Base-by-base conservation (phyloP, 2,797 vertebrate species). In the Lophius americanus region DNA sequence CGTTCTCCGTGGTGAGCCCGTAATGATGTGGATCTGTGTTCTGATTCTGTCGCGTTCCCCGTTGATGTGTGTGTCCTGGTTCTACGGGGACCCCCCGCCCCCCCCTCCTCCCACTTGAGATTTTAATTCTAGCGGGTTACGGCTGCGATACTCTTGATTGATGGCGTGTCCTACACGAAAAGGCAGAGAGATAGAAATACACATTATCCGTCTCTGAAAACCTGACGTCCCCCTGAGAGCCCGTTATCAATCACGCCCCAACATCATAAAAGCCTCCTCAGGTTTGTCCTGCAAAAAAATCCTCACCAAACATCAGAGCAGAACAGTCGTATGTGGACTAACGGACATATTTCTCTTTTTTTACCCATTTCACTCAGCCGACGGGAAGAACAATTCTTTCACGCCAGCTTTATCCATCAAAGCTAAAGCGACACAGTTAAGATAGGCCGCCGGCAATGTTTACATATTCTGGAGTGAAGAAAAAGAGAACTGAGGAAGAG, bases 61-160 rank as follows among this genome's bases (percentile, higher is more conserved):
- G 68, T 78, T 91, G 83, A 90, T 75, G 85, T 63, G 83, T 73
- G 74, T 82, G 87, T 78, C 88, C 89, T 81, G 89, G 76, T 89
- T 90, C 80, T 82, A 37, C 11, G 4, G 65, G 78, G 73, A 82
- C 78, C 81, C 60, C 42, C 4, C n/a, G n/a, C 57, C 44, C 59
- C 60, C 70, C 72, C 70, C 75, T 73, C n/a, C 79, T 89, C 85
- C 78, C 83, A 23, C 23, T 23, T 47, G 75, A 87, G 88, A 86
- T 92, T 93, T 93, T 93, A 91, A 92, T 94, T 93, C 91, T 87
- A 90, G 79, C 80, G 74, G 86, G 89, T 92, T 92, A 91, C 90
- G 84, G 90, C 75, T 71, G 69, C 63, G 81, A 92, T 85, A 76
- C 82, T 74, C 68, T 73, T 91, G 91, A 94, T 90, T 89, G 91